Evolutionary conservation across 2,113 vertebrate genomes (phyloP).

Genomic region (Eptatretus burgeri): DNA sequence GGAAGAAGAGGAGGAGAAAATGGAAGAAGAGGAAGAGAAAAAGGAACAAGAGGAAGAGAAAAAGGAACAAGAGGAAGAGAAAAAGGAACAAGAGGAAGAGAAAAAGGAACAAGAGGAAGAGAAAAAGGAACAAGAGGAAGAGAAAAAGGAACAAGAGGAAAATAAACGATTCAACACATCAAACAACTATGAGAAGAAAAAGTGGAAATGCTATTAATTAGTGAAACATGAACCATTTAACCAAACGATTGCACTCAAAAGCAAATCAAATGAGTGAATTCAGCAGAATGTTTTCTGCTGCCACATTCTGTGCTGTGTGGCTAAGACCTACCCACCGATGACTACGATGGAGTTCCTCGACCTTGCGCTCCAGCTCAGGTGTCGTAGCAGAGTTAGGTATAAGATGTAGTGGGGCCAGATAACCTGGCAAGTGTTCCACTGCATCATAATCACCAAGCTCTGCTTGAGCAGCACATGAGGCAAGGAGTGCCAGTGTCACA

Average conservation of each 20-base stretch:
- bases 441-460: conserved; percentile 75
- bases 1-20: not conserved
- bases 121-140: not conserved
- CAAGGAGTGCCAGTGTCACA: conserved; percentile 61
- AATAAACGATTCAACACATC: no score
- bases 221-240: no score
- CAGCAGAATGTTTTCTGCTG: no score
- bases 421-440: conserved; percentile 37
- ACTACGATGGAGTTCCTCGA: conserved; percentile 68
- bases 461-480: conserved; percentile 77
- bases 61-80: not conserved
- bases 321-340: conserved; percentile 33
- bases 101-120: not conserved
- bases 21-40: not conserved
- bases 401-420: conserved; percentile 35
- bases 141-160: not conserved
- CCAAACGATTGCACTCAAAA: no score
- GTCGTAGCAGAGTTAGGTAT: conserved; percentile 60
- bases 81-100: not conserved
- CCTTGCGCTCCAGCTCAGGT: conserved; percentile 77
- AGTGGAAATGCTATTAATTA: no score
- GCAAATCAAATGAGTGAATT: no score
- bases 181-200: no score
- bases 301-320: not conserved
- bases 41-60: not conserved